These are phyloP conservation scores for Sebastes matsubarae DNA, from an alignment of 2,797 vertebrate species.

Conservation along the genomic window DNA sequence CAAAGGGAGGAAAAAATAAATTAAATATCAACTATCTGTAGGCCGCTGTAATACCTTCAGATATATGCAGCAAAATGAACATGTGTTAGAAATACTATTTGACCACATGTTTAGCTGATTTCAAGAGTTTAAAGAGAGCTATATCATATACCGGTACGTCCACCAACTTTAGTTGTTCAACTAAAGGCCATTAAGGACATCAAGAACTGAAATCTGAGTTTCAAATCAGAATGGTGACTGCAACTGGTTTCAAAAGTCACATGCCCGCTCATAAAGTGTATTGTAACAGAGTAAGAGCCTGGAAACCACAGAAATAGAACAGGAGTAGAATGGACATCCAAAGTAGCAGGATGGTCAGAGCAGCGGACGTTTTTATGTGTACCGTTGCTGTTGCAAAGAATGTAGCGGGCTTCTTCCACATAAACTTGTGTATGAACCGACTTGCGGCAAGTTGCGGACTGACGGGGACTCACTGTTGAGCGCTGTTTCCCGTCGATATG, in stretches of 20 bases:
- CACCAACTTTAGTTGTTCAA: background rate
- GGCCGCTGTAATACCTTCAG: background rate
- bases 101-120: background rate
- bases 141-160: accelerated
- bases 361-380: no score
- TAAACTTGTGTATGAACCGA: background rate
- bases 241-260: background rate
- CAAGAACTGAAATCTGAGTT: background rate
- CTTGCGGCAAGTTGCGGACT: accelerated
- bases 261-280: background rate
- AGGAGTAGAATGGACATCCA: no score
- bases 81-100: background rate
- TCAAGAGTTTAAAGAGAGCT: background rate
- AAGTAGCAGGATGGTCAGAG: no score
- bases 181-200: background rate
- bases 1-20: background rate
- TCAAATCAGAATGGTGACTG: background rate
- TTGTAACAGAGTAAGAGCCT: background rate
- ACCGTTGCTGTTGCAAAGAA: no score
- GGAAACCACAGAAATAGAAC: no score
- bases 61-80: background rate
- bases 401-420: background rate
- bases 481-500: accelerated
- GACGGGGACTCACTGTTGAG: no score
- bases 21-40: background rate